Percentiles rank a stretch among this genome's conserved stretches.
Evolutionary conservation across 1,140 invertebrate genomes (phyloP).

Genomic region (Telenomus remus): DNA sequence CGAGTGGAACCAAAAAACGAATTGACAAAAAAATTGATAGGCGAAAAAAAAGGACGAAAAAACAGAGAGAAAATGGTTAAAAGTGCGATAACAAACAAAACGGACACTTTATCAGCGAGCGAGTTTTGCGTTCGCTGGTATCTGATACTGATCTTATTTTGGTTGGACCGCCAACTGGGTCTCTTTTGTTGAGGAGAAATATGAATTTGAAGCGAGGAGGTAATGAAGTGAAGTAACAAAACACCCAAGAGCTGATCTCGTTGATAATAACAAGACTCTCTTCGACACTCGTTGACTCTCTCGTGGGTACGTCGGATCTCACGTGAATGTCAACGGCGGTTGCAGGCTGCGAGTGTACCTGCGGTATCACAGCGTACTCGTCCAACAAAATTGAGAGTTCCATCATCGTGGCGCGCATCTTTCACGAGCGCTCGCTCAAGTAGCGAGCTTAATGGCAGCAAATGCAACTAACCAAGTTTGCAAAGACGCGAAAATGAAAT

Average conservation of each 20-base stretch:
- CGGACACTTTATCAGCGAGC: no score
- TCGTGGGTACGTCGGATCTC: constrained; percentile 14
- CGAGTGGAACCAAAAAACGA: constrained; percentile 6
- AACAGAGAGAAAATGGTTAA: no score
- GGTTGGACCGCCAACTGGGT: no score
- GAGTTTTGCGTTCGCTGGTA: no score
- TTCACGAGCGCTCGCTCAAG: constrained; percentile 49
- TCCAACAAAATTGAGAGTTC: constrained; percentile 48
- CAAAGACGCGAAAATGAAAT: constrained; percentile 60
- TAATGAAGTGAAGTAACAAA: no score
- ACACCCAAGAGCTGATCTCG: no score
- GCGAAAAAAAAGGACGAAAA: not conserved
- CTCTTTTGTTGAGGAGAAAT: no score
- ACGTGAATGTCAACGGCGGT: constrained; percentile 43
- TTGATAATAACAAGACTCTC: constrained; percentile 16
- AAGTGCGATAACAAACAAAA: no score
- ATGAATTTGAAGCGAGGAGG: no score
- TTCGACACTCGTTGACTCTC: constrained; percentile 29
- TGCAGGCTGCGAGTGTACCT: constrained; percentile 9
- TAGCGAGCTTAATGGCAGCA: constrained; percentile 56
- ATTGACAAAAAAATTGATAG: not conserved
- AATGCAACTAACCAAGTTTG: constrained; percentile 65
- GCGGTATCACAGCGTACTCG: constrained; percentile 48
- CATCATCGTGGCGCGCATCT: constrained; percentile 36
- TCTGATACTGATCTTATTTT: no score